Evolutionary conservation across 2,113 vertebrate genomes (phyloP).

Genomic region (Mormoops blainvillei): DNA sequence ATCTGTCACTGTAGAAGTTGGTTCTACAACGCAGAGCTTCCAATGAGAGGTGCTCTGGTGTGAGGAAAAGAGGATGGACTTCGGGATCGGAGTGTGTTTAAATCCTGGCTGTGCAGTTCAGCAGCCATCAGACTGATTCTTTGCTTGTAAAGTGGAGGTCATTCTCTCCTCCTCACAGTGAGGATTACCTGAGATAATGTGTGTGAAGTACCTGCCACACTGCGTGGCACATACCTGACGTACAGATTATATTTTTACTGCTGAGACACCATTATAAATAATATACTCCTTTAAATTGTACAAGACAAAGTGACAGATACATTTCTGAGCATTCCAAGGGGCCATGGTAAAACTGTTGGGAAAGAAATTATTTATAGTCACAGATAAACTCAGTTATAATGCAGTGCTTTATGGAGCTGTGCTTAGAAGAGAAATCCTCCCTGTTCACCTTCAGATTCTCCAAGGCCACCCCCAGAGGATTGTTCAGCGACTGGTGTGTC

Average conservation of each 20-base stretch:
- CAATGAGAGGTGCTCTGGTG: background rate
- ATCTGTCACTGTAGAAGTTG: background rate
- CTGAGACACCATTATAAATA: conserved; percentile 24
- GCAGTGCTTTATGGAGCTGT: background rate
- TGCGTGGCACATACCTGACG: background rate
- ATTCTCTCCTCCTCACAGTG: background rate
- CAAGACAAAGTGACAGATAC: background rate
- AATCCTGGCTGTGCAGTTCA: background rate
- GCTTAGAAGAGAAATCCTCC: background rate
- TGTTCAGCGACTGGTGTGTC: background rate
- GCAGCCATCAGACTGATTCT: background rate
- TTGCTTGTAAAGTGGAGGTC: background rate
- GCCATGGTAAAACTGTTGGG: conserved; percentile 24
- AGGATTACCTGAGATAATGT: background rate
- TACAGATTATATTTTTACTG: conserved; percentile 38
- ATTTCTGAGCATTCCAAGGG: conserved; percentile 38
- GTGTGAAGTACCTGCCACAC: background rate
- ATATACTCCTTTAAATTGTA: conserved; percentile 10
- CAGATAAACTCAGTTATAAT: background rate
- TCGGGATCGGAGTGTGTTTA: background rate
- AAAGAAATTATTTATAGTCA: background rate
- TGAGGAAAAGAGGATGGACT: background rate
- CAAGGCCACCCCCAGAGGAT: background rate
- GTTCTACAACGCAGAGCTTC: background rate
- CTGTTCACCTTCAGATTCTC: background rate